A percentile compares a stretch with the other conserved stretches of the same genome.
Conservation (phyloP, 2,113 vertebrate species). For the Actenoides hombroni region DNA sequence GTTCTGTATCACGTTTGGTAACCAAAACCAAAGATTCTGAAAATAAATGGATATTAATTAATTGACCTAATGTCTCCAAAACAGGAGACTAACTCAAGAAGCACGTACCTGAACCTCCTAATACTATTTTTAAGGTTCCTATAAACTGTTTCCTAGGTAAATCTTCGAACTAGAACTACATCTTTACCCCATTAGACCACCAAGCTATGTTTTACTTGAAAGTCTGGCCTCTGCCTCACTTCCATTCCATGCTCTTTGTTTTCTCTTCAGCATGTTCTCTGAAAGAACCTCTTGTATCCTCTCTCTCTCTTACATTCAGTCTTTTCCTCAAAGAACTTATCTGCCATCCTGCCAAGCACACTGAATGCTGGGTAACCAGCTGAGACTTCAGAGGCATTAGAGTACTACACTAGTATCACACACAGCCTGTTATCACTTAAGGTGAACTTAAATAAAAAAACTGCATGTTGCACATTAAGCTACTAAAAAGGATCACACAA, state of each 20-base stretch:
- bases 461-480: neutral
- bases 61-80: neutral
- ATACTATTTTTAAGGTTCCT: neutral
- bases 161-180: neutral
- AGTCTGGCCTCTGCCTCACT: neutral
- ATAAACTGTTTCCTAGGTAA: neutral
- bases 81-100: neutral
- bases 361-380: neutral
- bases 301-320: neutral
- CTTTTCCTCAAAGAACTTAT: neutral
- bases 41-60: neutral
- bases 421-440: neutral
- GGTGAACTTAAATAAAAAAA: neutral
- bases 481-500: neutral
- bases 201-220: neutral
- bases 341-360: neutral
- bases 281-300: neutral
- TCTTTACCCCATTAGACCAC: neutral
- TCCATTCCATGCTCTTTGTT: neutral
- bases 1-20: neutral
- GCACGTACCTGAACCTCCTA: neutral
- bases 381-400: neutral
- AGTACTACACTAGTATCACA: neutral
- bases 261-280: neutral
- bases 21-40: neutral